Conservation (phyloP, 2,888 invertebrate species). For the Merodon equestris region DNA sequence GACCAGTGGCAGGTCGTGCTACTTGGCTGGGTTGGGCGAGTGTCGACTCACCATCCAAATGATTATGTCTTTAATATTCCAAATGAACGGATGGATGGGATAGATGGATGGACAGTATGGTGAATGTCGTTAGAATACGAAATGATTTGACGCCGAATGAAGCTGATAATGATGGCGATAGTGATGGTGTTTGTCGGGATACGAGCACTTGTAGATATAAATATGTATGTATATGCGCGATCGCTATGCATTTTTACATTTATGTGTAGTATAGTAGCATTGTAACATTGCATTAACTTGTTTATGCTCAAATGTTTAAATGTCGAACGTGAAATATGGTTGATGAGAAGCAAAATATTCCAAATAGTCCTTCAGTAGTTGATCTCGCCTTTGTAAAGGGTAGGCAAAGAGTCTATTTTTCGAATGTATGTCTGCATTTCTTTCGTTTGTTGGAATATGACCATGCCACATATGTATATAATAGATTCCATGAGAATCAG, state of each 20-base stretch:
- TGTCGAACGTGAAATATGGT: too few relatives aligned
- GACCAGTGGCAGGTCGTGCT: not conserved
- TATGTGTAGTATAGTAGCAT: too few relatives aligned
- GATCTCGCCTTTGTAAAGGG: too few relatives aligned
- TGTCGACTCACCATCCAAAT: conserved; percentile 60
- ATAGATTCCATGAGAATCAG: too few relatives aligned
- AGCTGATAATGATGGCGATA: conserved; percentile 58
- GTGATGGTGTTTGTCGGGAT: conserved; percentile 6
- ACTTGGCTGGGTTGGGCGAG: conserved; percentile 59
- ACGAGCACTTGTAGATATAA: conserved; percentile 32
- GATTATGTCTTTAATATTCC: conserved; percentile 68
- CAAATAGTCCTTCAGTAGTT: too few relatives aligned
- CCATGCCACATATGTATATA: too few relatives aligned
- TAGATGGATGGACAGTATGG: conserved; percentile 68
- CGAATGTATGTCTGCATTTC: too few relatives aligned
- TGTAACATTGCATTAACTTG: too few relatives aligned
- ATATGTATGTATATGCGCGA: conserved; percentile 1
- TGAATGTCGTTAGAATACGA: conserved; percentile 49
- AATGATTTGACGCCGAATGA: conserved; percentile 56
- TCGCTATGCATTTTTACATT: not conserved
- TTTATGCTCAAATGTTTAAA: too few relatives aligned
- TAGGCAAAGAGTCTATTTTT: too few relatives aligned
- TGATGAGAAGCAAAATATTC: too few relatives aligned
- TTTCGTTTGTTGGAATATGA: too few relatives aligned
- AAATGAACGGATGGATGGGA: conserved; percentile 66